Evolutionary conservation across 2,113 vertebrate species (phyloP).

Genomic region (Typhlomys cinereus): DNA sequence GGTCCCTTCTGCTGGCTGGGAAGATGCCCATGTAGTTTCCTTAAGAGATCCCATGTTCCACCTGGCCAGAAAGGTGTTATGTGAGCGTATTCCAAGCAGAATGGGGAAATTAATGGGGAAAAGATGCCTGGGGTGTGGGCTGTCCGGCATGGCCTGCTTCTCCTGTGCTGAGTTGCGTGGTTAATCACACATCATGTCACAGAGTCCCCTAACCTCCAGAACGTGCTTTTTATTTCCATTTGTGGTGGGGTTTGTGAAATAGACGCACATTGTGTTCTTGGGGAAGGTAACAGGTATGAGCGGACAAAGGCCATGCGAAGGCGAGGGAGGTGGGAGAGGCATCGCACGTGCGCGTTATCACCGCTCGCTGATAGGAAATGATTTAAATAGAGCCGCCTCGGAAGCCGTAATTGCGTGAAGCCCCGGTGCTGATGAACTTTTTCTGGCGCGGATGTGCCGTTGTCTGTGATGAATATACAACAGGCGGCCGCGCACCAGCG

Average conservation of each 20-base stretch:
- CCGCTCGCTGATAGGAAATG: not conserved
- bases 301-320: constrained; percentile 75
- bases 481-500: accelerated
- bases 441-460: accelerated
- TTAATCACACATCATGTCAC: not conserved
- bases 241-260: constrained; percentile 60
- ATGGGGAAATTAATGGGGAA: constrained; percentile 23
- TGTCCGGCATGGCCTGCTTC: not conserved
- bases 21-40: not conserved
- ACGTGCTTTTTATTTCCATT: constrained; percentile 71
- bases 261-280: constrained; percentile 63
- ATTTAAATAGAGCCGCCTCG: not conserved
- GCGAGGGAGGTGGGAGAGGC: not conserved
- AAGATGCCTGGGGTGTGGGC: accelerated
- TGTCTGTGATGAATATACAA: not conserved
- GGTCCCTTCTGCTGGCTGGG: not conserved
- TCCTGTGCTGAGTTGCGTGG: not conserved
- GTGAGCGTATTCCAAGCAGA: not conserved
- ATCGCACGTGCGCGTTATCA: not conserved
- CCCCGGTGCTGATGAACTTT: not conserved
- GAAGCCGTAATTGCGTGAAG: not conserved
- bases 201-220: not conserved
- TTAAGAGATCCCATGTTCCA: not conserved
- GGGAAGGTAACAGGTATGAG: constrained; percentile 61
- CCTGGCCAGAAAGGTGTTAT: not conserved